These are phyloP conservation scores for Pangasius larnaudii DNA, from an alignment of 2,797 vertebrate species.

Conservation along the genomic window DNA sequence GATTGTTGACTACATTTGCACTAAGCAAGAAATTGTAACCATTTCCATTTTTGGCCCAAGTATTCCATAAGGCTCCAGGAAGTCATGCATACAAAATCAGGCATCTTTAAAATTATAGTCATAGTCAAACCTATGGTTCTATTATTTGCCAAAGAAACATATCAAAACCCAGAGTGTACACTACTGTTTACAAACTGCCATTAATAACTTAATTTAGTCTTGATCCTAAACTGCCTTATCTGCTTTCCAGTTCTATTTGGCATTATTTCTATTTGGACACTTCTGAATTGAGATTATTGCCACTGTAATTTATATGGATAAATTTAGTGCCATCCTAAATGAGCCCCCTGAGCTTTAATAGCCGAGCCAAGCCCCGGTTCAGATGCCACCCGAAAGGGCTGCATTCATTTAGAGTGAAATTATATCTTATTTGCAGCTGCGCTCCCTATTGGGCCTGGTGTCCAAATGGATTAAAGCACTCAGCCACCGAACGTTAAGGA, in stretches of 20 bases:
- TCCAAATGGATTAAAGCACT: constrained; percentile 56
- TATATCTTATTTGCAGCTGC: constrained; percentile 57
- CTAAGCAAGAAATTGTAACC: not conserved
- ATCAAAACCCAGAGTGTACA: not conserved
- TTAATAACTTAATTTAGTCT: not conserved
- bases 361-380: constrained; percentile 19
- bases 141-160: not conserved
- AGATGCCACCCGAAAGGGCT: constrained; percentile 31
- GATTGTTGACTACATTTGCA: not conserved
- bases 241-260: not conserved
- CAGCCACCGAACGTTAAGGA: constrained; percentile 40
- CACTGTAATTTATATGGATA: constrained; percentile 43
- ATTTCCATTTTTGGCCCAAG: not conserved
- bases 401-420: constrained; percentile 55
- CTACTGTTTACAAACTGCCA: not conserved
- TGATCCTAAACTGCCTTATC: not conserved
- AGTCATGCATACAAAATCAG: not conserved
- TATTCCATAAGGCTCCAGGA: not conserved
- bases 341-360: constrained; percentile 37
- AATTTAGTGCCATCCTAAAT: constrained; percentile 25
- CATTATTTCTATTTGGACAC: not conserved
- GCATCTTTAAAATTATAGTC: not conserved
- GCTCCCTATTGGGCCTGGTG: constrained; percentile 31
- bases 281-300: constrained; percentile 42
- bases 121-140: not conserved